Conservation (phyloP, 2,113 vertebrate genomes). For the Periophthalmus modestus region DNA sequence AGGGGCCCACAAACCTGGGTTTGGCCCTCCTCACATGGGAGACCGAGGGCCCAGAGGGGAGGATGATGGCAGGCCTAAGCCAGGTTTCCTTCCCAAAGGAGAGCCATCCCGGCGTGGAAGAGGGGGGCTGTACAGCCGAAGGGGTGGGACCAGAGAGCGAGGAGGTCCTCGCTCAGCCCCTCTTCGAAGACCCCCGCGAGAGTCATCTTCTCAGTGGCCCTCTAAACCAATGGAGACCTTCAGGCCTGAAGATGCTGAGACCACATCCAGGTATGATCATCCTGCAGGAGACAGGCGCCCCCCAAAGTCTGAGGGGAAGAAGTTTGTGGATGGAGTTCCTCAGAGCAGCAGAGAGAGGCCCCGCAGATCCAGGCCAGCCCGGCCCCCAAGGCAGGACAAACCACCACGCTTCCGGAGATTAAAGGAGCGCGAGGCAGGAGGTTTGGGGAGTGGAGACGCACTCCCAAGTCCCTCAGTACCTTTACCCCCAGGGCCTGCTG, state of each 20-base stretch:
- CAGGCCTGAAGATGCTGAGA: conserved; percentile 75
- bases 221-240: conserved; percentile 87
- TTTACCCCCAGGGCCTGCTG: conserved; percentile 53
- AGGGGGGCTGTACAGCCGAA: conserved; percentile 87
- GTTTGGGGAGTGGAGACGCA: conserved; percentile 65
- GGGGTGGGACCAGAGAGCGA: conserved; percentile 84
- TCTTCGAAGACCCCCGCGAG: conserved; percentile 84
- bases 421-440: conserved; percentile 88
- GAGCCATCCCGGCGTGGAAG: conserved; percentile 91
- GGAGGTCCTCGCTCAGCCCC: conserved; percentile 85
- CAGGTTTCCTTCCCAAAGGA: conserved; percentile 94
- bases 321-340: conserved; percentile 81
- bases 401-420: conserved; percentile 93
- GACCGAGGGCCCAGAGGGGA: conserved; percentile 71
- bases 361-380: conserved; percentile 88
- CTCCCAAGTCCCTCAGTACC: conserved; percentile 34
- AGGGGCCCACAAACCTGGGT: conserved; percentile 61
- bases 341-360: conserved; percentile 88
- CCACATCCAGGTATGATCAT: conserved; percentile 65
- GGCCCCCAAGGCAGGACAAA: conserved; percentile 96
- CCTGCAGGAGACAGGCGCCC: conserved; percentile 78
- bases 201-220: conserved; percentile 89
- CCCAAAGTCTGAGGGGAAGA: conserved; percentile 87
- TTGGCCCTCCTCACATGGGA: conserved; percentile 61
- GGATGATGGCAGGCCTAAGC: conserved; percentile 87